These are phyloP conservation scores for Drosophila nannoptera DNA, from an alignment of 1,140 invertebrate genomes.

Conservation along the genomic window DNA sequence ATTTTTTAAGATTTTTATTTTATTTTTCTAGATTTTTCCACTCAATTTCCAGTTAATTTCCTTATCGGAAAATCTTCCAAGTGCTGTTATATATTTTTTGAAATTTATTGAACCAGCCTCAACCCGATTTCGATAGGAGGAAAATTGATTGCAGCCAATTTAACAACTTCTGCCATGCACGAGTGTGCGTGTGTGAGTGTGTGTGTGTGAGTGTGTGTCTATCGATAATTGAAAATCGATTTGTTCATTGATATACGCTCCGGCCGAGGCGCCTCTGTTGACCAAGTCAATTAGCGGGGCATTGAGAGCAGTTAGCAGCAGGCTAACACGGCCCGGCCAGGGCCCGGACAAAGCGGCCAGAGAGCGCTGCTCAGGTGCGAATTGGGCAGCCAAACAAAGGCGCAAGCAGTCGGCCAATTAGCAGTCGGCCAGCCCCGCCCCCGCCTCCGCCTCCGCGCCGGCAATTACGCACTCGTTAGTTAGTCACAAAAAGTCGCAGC, in stretches of 20 bases:
- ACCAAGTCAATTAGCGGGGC: constrained; percentile 59
- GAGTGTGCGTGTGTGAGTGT: too few species aligned
- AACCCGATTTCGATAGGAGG: too few species aligned
- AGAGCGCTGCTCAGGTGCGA: constrained; percentile 1
- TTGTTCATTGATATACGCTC: not conserved
- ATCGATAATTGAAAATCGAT: constrained; percentile 1
- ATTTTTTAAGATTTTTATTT: too few species aligned
- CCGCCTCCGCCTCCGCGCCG: not conserved
- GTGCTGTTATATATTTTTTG: too few species aligned
- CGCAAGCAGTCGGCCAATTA: constrained; percentile 70
- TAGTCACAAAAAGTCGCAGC: constrained; percentile 39
- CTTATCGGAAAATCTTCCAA: too few species aligned
- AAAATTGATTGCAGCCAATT: too few species aligned
- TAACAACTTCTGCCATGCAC: too few species aligned
- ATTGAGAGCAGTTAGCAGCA: constrained; percentile 73
- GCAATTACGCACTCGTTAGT: constrained; percentile 42
- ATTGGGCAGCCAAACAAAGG: constrained; percentile 33
- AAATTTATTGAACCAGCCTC: too few species aligned
- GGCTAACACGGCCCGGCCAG: constrained; percentile 14
- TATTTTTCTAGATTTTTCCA: too few species aligned
- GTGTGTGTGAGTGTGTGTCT: too few species aligned
- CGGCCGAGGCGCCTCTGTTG: constrained; percentile 53
- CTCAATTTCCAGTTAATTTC: too few species aligned
- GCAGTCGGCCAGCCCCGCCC: constrained; percentile 37
- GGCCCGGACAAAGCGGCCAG: constrained; percentile 7